These are phyloP conservation scores for Sycophila texana DNA, from an alignment of 2,888 invertebrate species.

Conservation along the genomic window DNA sequence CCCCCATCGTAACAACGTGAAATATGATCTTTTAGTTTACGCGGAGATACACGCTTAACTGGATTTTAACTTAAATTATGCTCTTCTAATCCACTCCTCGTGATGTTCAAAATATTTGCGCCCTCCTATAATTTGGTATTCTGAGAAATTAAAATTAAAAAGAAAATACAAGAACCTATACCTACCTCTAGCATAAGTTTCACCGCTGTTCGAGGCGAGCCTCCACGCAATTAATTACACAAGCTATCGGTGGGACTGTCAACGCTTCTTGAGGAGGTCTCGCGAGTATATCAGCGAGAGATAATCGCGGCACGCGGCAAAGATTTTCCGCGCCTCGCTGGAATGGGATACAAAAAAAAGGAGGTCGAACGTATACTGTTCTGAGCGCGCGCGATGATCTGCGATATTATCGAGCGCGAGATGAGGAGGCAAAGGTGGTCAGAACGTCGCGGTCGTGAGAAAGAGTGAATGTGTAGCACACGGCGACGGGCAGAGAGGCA, in stretches of 20 bases:
- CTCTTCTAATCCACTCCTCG: no score
- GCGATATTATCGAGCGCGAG: slow-evolving; percentile 28
- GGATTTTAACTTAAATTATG: no score
- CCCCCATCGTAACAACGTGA: slow-evolving; percentile 3
- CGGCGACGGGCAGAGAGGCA: not conserved
- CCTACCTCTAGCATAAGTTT: no score
- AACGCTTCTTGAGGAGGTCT: no score
- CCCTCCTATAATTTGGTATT: no score
- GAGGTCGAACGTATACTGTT: slow-evolving; percentile 36
- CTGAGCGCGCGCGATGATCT: slow-evolving; percentile 6
- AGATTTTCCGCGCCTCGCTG: slow-evolving; percentile 4
- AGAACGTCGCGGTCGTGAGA: slow-evolving; percentile 39
- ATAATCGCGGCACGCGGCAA: not conserved
- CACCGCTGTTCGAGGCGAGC: no score
- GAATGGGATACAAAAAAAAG: slow-evolving; percentile 15
- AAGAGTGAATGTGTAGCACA: slow-evolving; percentile 40
- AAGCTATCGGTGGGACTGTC: no score
- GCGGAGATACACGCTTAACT: not conserved
- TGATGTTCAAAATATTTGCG: no score
- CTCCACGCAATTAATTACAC: no score
- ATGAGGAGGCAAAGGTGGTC: slow-evolving; percentile 33
- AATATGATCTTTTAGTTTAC: slow-evolving; percentile 9
- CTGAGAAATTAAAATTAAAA: not conserved
- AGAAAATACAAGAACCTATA: not conserved
- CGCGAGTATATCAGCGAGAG: not conserved